Conservation (phyloP, 2,113 vertebrate genomes). For the Microtus richardsoni region DNA sequence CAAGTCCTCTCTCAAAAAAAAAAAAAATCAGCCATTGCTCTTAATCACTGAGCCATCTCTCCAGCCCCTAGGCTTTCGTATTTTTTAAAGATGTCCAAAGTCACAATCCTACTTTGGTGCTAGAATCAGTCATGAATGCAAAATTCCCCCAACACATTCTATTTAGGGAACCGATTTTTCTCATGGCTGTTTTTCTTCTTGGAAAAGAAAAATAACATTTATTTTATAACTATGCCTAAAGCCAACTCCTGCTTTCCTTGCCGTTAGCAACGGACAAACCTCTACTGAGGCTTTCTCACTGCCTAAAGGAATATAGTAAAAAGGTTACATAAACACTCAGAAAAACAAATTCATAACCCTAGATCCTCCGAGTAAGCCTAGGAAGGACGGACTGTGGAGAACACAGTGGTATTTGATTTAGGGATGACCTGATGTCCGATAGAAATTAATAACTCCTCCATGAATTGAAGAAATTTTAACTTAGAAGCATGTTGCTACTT, state of each 20-base stretch:
- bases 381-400: background rate
- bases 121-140: background rate
- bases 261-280: slow-evolving; percentile 60
- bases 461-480: background rate
- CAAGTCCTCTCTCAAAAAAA: no score
- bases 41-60: background rate
- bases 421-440: background rate
- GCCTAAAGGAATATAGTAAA: slow-evolving; percentile 49
- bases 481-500: slow-evolving; percentile 20
- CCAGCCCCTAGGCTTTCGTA: background rate
- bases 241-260: slow-evolving; percentile 56
- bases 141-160: background rate
- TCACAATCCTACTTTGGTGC: slow-evolving; percentile 46
- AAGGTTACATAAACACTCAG: slow-evolving; percentile 59
- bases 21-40: background rate
- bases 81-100: slow-evolving; percentile 10
- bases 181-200: slow-evolving; percentile 66
- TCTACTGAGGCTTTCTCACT: slow-evolving; percentile 49
- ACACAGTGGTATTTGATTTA: slow-evolving; percentile 52
- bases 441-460: slow-evolving; percentile 62
- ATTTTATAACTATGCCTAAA: slow-evolving; percentile 65
- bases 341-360: slow-evolving; percentile 53
- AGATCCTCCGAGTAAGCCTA: slow-evolving; percentile 58
- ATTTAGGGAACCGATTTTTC: slow-evolving; percentile 62
- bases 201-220: slow-evolving; percentile 12